These are phyloP conservation scores for Promerops cafer DNA, from an alignment of 2,113 vertebrate genomes.

Conservation along the genomic window DNA sequence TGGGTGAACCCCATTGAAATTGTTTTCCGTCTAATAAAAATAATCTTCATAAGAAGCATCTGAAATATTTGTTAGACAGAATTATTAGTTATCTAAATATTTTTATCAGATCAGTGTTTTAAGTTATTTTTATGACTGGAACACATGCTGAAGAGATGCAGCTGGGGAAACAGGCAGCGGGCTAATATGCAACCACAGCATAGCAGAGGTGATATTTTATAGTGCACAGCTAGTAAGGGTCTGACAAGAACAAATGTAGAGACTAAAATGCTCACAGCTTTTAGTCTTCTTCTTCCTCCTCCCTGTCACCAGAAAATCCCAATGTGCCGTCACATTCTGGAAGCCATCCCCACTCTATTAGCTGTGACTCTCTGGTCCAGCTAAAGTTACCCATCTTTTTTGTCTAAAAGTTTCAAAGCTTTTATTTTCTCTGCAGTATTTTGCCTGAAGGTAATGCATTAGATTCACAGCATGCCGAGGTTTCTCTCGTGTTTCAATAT, in stretches of 20 bases:
- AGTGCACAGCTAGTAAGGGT: not conserved
- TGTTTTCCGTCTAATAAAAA: not conserved
- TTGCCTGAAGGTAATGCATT: conserved; percentile 13
- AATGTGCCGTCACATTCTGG: not conserved
- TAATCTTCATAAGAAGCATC: conserved; percentile 20
- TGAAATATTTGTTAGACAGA: conserved; percentile 35
- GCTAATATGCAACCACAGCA: not conserved
- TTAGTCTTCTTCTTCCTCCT: not conserved
- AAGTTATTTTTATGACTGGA: not conserved
- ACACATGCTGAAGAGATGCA: not conserved
- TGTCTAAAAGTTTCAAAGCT: not conserved
- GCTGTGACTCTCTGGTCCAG: not conserved
- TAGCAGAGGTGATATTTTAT: not conserved
- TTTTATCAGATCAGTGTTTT: not conserved
- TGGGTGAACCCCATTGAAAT: not conserved
- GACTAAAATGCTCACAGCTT: not conserved
- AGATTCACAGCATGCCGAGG: conserved; percentile 14
- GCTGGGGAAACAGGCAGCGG: not conserved
- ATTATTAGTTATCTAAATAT: conserved; percentile 39
- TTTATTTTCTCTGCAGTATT: conserved; percentile 21
- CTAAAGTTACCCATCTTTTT: not conserved
- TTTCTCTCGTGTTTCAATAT: conserved; percentile 48
- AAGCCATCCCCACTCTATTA: not conserved
- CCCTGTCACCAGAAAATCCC: not conserved
- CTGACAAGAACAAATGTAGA: not conserved